Conservation (phyloP, 2,113 vertebrate species). For the Zosterops pallidus region DNA sequence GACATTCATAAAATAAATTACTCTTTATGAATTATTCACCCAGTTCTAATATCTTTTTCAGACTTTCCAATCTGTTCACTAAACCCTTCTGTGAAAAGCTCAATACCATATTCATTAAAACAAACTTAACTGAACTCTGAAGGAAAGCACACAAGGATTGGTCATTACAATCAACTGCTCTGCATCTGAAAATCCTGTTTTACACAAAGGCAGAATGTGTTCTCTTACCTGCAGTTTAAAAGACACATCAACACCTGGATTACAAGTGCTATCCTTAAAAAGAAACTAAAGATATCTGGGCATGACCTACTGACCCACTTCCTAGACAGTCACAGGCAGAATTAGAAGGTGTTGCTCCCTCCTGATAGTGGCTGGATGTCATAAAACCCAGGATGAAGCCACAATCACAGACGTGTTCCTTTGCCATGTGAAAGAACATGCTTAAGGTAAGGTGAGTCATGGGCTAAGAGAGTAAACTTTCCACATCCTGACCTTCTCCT, state of each 20-base stretch:
- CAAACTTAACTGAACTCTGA: conserved; percentile 9
- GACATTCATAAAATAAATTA: conserved; percentile 46
- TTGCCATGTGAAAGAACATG: background rate
- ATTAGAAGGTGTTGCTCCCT: background rate
- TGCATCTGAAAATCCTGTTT: background rate
- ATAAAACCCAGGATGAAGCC: background rate
- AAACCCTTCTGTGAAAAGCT: conserved; percentile 25
- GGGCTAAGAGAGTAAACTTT: background rate
- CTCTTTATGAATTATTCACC: conserved; percentile 58
- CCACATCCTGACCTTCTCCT: background rate
- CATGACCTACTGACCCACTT: conserved; percentile 47
- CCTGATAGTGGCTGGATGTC: background rate
- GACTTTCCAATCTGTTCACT: conserved; percentile 47
- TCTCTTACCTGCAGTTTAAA: background rate
- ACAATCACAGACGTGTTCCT: background rate
- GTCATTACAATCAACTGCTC: background rate
- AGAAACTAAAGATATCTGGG: background rate
- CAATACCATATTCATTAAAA: conserved; percentile 41
- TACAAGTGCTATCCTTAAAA: background rate
- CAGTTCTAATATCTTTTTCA: conserved; percentile 18
- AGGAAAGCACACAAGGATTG: background rate
- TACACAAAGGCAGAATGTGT: background rate
- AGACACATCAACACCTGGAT: background rate
- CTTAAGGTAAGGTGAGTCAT: background rate
- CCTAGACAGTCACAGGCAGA: background rate